Base-by-base conservation (phyloP, 2,888 invertebrate genomes). In the Troglohyphantes excavatus region DNA sequence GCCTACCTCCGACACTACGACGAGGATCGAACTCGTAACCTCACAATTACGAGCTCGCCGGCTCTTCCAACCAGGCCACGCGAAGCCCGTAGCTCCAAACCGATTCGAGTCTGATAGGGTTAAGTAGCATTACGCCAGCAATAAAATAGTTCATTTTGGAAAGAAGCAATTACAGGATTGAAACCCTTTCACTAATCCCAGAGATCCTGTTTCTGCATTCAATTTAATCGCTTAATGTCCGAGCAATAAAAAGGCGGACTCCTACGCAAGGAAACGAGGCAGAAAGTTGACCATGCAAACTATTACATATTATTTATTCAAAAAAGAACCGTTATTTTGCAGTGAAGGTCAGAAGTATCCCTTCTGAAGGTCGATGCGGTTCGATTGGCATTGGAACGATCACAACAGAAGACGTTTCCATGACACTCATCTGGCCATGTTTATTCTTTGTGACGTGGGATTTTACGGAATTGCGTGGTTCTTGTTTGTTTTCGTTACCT, bases 321-420 rank as follows among this genome's bases (percentile, higher is more conserved):
- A 29, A 19, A 39, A 13, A n/a, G n/a, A 53, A n/a, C 27, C 65
- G 67, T 39, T 75, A 73, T 63, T 73, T 27, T 33, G 43, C 23
- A 23, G 19, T 46, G 84, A 84, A 84, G 84, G 84, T 84, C 75
- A 84, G 29, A 53, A 21, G 63, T 61, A 73, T 27, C 13, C 27
- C 53, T 53, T 63, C 21, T 67, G 84, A 84, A 84, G 84, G 84
- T 65, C 84, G 63, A 65, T 75, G 39, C 26, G 65, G 75, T 84
- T 75, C 67, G 75, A 73, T 84, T 73, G 67, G 27, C 53, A 72
- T 84, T 63, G 67, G 46, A 65, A 65, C 43, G 63, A 75, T 65
- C 73, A 83, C 59, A 75, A 84, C 84, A 84, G 53, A 65, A 84
- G 65, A 75, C 75, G 84, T 84, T 84, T 67, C 84, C 84, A 84